Percentiles rank a stretch among this genome's conserved stretches.
Conservation (phyloP, 2,797 vertebrate genomes). For the Macropodus opercularis region DNA sequence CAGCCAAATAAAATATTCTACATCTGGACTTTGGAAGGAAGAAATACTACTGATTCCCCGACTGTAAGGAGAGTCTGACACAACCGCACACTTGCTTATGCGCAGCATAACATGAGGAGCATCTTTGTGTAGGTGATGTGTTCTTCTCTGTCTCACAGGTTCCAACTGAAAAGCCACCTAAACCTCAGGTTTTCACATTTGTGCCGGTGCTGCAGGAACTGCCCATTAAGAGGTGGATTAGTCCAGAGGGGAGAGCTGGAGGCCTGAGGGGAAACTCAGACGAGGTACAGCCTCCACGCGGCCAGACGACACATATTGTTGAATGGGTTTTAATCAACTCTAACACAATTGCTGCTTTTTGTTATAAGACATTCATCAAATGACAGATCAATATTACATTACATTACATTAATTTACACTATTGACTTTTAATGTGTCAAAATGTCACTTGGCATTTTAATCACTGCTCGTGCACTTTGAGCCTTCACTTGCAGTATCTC, state of each 20-base stretch:
- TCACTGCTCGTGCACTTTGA: background rate
- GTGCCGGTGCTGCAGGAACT: slow-evolving; percentile 84
- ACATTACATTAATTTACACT: too few relatives aligned
- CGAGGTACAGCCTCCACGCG: slow-evolving; percentile 59
- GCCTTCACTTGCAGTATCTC: too few relatives aligned
- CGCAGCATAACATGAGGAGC: too few relatives aligned
- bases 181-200: slow-evolving; percentile 84
- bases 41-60: background rate
- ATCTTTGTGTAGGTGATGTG: background rate
- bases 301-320: too few relatives aligned
- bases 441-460: background rate
- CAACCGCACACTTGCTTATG: background rate
- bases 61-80: background rate
- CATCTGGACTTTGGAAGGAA: background rate
- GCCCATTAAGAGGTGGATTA: slow-evolving; percentile 76
- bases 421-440: too few relatives aligned
- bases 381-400: too few relatives aligned
- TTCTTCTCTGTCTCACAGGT: slow-evolving; percentile 75
- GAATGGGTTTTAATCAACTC: too few relatives aligned
- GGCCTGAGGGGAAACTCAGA: slow-evolving; percentile 28
- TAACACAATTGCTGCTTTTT: too few relatives aligned
- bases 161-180: slow-evolving; percentile 72
- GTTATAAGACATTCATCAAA: too few relatives aligned
- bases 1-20: slow-evolving; percentile 2
- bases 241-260: slow-evolving; percentile 28